phyloP scores from a whole-genome alignment of 2,797 vertebrate genomes.

The Chaetophractus vellerosus region DNA sequence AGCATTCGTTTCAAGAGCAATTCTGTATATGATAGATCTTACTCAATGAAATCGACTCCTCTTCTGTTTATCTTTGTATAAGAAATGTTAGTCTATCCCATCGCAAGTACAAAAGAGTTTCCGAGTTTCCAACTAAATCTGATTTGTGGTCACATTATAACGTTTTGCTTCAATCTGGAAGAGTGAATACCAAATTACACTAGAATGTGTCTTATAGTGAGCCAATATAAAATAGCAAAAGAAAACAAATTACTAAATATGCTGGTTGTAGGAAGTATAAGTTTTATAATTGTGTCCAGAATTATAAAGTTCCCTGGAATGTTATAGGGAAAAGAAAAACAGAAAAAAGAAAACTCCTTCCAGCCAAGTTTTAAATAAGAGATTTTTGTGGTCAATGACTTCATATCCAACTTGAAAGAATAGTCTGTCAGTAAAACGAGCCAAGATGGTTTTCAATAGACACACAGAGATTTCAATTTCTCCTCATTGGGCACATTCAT shows the following conservation, averaged over 20 bases:
- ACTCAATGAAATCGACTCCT: neutral
- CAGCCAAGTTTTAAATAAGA: neutral
- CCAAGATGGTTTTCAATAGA: neutral
- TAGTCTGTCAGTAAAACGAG: neutral
- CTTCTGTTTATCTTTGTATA: neutral
- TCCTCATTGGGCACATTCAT: neutral
- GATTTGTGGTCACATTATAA: neutral
- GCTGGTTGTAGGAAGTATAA: neutral
- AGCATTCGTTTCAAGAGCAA: neutral
- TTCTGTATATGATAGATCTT: neutral
- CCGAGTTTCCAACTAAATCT: neutral
- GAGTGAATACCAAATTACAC: neutral
- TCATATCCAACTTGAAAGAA: neutral
- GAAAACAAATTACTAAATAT: neutral
- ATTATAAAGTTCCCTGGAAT: neutral
- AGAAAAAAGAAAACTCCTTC: neutral
- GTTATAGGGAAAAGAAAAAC: neutral
- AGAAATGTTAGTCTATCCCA: neutral
- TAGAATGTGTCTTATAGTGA: neutral
- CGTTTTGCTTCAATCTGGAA: neutral
- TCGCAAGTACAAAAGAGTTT: neutral
- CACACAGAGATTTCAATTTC: neutral
- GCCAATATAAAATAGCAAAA: neutral
- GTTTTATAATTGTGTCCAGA: neutral
- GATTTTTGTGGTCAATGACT: neutral